Base-by-base conservation (phyloP, 2,113 vertebrate genomes). In the Dromiciops gliroides region DNA sequence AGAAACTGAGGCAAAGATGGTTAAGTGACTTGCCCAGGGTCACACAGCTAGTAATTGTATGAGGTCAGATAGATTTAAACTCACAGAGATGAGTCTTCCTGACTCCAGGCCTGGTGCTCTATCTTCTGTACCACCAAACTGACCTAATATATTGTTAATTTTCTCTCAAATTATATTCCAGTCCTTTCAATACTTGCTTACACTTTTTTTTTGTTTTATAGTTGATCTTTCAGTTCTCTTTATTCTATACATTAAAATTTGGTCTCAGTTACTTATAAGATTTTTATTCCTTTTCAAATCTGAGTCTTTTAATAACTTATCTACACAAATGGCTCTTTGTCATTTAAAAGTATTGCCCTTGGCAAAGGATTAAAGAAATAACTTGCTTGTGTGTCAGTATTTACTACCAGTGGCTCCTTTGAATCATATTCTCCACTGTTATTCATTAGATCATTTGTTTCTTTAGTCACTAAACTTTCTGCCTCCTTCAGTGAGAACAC, bases 401-500 rank as follows among this genome's bases (percentile, higher is more conserved):
- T 97, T 97, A 31, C 9, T 23, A 89, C 37, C 37, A 11, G 49
- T 91, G 51, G 16, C 60, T 96, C 48, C 12, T 95, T 89, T 95
- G 89, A 95, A 91, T 92, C 19, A 0, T 92, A n/a, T 95, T 98
- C 96, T 95, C 92, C 48, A 22, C 49, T 95, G 47, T 92, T 98
- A 37, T 75, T 97, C 50, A 25, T 96, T 96, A 97, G 89, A 91
- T 51, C 31, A 94, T 94, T 97, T 96, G 89, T 96, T 83, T 89
- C 12, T 50, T 93, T 60, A 75, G 88, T 93, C 89, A 92, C 95
- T 95, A 92, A 96, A 91, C 75, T 93, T 91, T 96, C 94, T 97
- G 50, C 50, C 24, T 94, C 56, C 56, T 50, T 51, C 90, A 31
- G 10, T 49, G 37, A 96, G 48, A 93, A 26, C 0, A 91, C 28